Percentiles rank a stretch among this genome's conserved stretches.
Conservation (phyloP, 2,113 vertebrate genomes). For the Anseranas semipalmata region DNA sequence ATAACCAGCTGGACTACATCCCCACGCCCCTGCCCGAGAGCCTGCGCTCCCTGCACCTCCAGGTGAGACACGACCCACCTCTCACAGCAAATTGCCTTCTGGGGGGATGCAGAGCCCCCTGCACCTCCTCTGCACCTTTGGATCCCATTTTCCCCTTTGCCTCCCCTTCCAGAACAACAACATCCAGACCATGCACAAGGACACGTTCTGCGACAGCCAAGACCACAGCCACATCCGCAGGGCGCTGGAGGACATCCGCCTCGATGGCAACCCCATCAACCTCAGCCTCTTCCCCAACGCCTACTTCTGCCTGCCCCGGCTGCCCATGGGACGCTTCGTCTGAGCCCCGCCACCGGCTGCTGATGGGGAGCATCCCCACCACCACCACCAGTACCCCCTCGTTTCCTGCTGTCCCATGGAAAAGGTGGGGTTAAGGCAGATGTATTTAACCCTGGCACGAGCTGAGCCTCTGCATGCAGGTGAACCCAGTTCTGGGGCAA, state of each 20-base stretch:
- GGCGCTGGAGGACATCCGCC: slow-evolving; percentile 82
- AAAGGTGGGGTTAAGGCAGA: rapidly evolving
- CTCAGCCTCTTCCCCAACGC: slow-evolving; percentile 77
- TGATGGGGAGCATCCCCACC: background rate
- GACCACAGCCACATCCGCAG: slow-evolving; percentile 72
- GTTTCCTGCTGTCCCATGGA: background rate
- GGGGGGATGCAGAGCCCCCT: background rate
- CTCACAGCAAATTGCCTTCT: background rate
- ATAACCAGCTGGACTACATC: slow-evolving; percentile 81
- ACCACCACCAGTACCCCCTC: rapidly evolving
- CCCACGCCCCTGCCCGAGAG: slow-evolving; percentile 77
- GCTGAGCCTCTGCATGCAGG: background rate
- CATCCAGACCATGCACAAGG: slow-evolving; percentile 77
- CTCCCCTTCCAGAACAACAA: slow-evolving; percentile 78
- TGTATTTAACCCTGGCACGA: rapidly evolving
- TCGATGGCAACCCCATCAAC: slow-evolving; percentile 85
- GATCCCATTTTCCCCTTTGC: background rate
- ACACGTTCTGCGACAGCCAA: slow-evolving; percentile 78
- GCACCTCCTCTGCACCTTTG: background rate
- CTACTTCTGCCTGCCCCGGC: slow-evolving; percentile 82
- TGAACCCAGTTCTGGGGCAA: background rate
- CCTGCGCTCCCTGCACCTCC: slow-evolving; percentile 82
- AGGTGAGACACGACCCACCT: slow-evolving; percentile 66
- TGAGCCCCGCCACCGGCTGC: slow-evolving; percentile 6
- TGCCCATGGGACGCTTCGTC: slow-evolving; percentile 77